Evolutionary conservation across 2,113 vertebrate genomes (phyloP), one percentile per base, ranked within the genome.

Genomic region (Neopipo cinnamomea): DNA sequence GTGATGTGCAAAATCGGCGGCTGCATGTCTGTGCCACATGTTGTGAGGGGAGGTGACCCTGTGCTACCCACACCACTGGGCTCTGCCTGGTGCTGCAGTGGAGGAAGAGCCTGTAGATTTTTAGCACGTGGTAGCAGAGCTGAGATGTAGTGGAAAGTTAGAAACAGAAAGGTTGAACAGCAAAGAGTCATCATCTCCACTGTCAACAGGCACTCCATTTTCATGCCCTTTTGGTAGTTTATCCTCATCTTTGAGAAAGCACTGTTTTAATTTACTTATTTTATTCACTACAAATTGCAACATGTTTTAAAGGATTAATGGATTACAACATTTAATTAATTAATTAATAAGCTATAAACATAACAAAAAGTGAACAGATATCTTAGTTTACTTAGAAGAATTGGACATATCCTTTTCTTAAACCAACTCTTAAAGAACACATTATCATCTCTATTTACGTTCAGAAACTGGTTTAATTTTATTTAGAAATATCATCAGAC

Each of bases 11-110:
- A 44, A n/a, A 62, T 14, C 23, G 52, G 30, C 41, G 61, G 49
- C 63, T 63, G 31, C 31, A 8, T 2, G 1, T 2, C 42, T 27
- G 46, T 16, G 31, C 42, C 55, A 8, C 0, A 0, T 2, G 22
- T 8, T 6, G 13, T 14, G 31, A 67, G 19, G 24, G 28, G 47
- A 75, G 5, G 20, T 19, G 25, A 25, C 19, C 16, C 4, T 37
- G 6, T 49, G 42, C 14, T 37, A 78, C 53, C n/a, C n/a, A 37
- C 14, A 18, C 2, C 17, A 9, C 4, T 31, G n/a, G 23, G 25
- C 44, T 78, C 8, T 28, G 13, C 7, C 8, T 20, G 7, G 6
- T 22, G n/a, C 20, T 74, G n/a, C n/a, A 9, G 27, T 14, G 9
- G 9, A 33, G 47, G 35, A 70, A 63, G 7, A 52, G 24, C 18